These are phyloP conservation scores for Aselliscus stoliczkanus DNA, from an alignment of 2,797 vertebrate genomes.

Conservation along the genomic window DNA sequence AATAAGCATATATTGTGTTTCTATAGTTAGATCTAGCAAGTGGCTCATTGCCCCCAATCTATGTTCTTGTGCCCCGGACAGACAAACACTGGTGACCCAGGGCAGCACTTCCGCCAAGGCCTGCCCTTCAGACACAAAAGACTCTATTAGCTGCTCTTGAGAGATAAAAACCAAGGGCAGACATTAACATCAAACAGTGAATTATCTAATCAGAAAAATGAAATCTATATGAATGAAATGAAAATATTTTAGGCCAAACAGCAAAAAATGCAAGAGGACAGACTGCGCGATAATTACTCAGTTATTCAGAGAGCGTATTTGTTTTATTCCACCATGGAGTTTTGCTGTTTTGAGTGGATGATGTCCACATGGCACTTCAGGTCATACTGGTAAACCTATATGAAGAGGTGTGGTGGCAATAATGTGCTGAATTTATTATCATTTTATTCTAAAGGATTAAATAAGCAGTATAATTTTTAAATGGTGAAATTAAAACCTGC, in stretches of 20 bases:
- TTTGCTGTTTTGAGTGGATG: background rate
- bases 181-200: background rate
- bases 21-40: background rate
- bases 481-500: background rate
- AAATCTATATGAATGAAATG: background rate
- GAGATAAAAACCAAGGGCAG: background rate
- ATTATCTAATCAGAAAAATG: background rate
- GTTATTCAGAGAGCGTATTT: background rate
- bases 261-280: background rate
- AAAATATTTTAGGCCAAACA: slow-evolving; percentile 2
- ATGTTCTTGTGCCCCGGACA: background rate
- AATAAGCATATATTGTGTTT: background rate
- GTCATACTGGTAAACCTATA: background rate
- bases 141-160: background rate
- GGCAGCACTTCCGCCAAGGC: fast-evolving
- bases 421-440: background rate
- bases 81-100: background rate
- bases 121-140: background rate
- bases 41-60: fast-evolving
- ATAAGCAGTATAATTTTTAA: background rate
- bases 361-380: background rate
- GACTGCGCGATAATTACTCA: background rate
- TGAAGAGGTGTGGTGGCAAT: background rate
- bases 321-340: background rate
- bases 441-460: slow-evolving; percentile 11